Conservation (phyloP, 2,888 invertebrate species). For the Euzetes globulus region DNA sequence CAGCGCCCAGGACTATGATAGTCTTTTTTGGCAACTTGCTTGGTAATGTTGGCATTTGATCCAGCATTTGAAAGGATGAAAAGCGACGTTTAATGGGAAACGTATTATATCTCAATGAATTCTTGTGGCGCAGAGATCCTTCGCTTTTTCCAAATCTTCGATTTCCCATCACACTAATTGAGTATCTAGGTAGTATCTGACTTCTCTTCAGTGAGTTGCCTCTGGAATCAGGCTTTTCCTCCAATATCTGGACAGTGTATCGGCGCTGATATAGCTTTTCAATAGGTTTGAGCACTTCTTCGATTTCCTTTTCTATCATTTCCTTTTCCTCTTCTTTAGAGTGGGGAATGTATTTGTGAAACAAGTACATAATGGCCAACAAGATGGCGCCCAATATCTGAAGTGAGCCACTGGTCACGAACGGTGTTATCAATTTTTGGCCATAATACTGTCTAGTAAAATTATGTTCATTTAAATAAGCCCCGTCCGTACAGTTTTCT, state of each 20-base stretch:
- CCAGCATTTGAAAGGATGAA: constrained; percentile 2
- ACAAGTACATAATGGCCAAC: not conserved
- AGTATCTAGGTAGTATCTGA: not conserved
- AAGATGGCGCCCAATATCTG: not conserved
- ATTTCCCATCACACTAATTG: not conserved
- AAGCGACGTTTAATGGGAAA: not conserved
- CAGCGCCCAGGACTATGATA: not conserved
- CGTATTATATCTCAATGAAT: not conserved
- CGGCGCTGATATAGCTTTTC: constrained; percentile 6
- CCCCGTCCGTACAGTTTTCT: not conserved
- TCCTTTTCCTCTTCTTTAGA: not conserved
- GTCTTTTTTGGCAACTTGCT: not conserved
- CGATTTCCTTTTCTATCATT: not conserved
- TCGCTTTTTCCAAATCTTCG: not conserved
- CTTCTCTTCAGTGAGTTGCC: not conserved
- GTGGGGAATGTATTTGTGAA: not conserved
- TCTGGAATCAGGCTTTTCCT: not conserved
- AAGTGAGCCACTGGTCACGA: not conserved
- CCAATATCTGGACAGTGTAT: constrained; percentile 13
- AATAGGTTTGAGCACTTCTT: constrained; percentile 2
- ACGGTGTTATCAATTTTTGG: not conserved
- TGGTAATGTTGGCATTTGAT: not conserved
- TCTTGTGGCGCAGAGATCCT: not conserved
- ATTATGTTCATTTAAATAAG: not conserved
- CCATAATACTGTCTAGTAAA: not conserved